A percentile compares a stretch with the other conserved stretches of the same genome.
These are phyloP conservation scores for Aphyosemion australe DNA, from an alignment of 2,113 vertebrate genomes.

Conservation along the genomic window DNA sequence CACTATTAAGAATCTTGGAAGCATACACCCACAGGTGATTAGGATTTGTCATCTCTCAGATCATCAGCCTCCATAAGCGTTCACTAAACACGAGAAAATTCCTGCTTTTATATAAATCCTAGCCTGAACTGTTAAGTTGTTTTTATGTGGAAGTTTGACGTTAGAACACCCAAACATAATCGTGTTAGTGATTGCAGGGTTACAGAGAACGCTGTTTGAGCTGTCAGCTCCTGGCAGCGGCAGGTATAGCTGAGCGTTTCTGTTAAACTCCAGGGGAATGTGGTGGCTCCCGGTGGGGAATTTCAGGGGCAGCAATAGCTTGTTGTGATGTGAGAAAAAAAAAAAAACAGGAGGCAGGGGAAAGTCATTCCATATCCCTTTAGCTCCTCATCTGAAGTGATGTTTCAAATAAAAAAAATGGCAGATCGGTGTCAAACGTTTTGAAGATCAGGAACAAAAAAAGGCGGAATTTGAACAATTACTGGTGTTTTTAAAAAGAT, in stretches of 20 bases:
- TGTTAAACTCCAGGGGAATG: constrained; percentile 38
- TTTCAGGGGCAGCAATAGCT: constrained; percentile 37
- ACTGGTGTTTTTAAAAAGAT: too few relatives aligned
- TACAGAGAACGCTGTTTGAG: constrained; percentile 48
- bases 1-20: constrained; percentile 44
- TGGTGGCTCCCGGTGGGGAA: constrained; percentile 32
- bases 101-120: constrained; percentile 41
- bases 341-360: constrained; percentile 30
- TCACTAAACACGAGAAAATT: constrained; percentile 25
- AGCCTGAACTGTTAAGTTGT: constrained; percentile 5
- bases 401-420: constrained; percentile 26
- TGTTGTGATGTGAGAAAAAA: constrained; percentile 26
- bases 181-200: constrained; percentile 47
- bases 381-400: constrained; percentile 52
- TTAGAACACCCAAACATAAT: constrained; percentile 47
- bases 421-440: background rate
- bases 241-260: constrained; percentile 44
- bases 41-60: constrained; percentile 39
- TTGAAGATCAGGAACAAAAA: background rate
- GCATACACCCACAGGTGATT: constrained; percentile 39
- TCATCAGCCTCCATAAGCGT: constrained; percentile 29
- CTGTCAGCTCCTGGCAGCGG: constrained; percentile 54
- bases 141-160: background rate
- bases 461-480: too few relatives aligned
- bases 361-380: constrained; percentile 38